Percentiles rank a stretch among this genome's conserved stretches.
Conservation (phyloP, 2,888 invertebrate species). For the Penaeus monodon region DNA sequence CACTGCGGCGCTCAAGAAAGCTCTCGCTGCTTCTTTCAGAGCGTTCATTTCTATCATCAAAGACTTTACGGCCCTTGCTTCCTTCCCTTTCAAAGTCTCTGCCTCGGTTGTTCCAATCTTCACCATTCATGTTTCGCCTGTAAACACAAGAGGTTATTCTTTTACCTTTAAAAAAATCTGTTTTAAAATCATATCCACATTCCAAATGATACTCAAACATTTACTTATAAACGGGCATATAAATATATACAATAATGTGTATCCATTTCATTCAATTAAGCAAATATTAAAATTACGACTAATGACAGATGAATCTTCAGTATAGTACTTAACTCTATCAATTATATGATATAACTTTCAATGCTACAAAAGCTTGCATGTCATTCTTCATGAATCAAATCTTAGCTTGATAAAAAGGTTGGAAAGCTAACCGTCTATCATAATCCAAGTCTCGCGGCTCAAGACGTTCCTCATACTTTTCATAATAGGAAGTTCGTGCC, state of each 20-base stretch:
- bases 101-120: slow-evolving; percentile 44
- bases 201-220: not conserved
- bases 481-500: slow-evolving; percentile 50
- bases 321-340: no score
- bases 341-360: no score
- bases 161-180: not conserved
- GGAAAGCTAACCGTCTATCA: slow-evolving; percentile 46
- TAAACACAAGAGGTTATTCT: not conserved
- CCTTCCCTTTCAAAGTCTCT: slow-evolving; percentile 50
- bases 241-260: no score
- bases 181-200: no score
- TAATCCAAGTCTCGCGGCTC: slow-evolving; percentile 51
- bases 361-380: no score
- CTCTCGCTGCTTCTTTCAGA: slow-evolving; percentile 31
- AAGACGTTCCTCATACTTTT: slow-evolving; percentile 51
- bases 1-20: slow-evolving; percentile 31
- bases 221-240: not conserved
- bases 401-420: not conserved
- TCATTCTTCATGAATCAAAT: not conserved
- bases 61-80: slow-evolving; percentile 36
- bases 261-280: no score
- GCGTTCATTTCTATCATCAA: slow-evolving; percentile 33
- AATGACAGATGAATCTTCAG: no score
- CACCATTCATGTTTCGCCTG: slow-evolving; percentile 54
- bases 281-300: no score